Conservation (phyloP, 2,113 vertebrate genomes). For the Festucalex cinctus region DNA sequence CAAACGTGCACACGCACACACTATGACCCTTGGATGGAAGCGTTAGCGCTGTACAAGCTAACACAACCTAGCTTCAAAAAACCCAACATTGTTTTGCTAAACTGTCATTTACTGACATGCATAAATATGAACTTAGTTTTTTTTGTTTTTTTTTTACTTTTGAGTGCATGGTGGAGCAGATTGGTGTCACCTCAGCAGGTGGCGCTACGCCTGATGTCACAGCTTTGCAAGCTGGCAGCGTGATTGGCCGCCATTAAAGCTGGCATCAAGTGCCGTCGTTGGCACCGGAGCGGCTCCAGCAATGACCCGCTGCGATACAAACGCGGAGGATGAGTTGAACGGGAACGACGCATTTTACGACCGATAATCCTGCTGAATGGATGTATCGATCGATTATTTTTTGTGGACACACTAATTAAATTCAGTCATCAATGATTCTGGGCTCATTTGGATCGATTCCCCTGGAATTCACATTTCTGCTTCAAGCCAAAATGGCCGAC, state of each 20-base stretch:
- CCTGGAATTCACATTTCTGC: background rate
- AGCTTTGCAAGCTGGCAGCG: constrained; percentile 1
- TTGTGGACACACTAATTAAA: background rate
- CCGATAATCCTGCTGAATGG: background rate
- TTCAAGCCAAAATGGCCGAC: background rate
- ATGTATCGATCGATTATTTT: background rate
- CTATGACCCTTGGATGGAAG: constrained; percentile 21
- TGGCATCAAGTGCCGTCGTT: background rate
- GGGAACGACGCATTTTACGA: background rate
- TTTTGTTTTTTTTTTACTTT: too few relatives aligned
- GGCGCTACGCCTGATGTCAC: constrained; percentile 6
- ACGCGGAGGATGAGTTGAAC: background rate
- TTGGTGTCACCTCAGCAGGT: constrained; percentile 1
- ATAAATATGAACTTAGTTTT: too few relatives aligned
- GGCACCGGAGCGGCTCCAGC: background rate
- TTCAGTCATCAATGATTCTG: background rate
- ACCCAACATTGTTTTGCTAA: background rate
- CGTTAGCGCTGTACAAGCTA: background rate
- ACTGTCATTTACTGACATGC: background rate
- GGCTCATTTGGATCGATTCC: background rate
- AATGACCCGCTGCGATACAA: background rate
- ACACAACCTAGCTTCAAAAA: background rate
- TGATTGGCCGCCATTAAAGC: background rate
- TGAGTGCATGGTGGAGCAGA: background rate
- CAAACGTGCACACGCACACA: background rate